Percentiles rank a stretch among this genome's conserved stretches.
Conservation (phyloP, 2,113 vertebrate genomes). For the Trematocara zebra region DNA sequence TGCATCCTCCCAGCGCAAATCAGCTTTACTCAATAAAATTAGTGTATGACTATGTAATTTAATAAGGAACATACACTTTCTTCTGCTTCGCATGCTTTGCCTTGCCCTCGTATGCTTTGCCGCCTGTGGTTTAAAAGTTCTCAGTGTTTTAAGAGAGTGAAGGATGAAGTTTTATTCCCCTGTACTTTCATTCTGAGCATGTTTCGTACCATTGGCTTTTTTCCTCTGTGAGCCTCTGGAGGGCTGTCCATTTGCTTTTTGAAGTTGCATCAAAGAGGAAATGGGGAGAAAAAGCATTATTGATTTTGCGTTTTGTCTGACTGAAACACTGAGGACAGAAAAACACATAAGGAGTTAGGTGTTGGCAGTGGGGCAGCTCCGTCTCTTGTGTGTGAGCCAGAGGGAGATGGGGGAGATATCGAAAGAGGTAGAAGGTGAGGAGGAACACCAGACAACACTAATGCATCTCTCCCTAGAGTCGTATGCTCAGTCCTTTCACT, state of each 20-base stretch:
- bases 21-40: not conserved
- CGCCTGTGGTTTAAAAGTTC: conserved; percentile 53
- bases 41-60: not conserved
- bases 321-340: conserved; percentile 73
- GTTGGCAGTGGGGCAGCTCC: conserved; percentile 43
- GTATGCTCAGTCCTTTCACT: conserved; percentile 5
- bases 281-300: conserved; percentile 75
- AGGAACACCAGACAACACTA: conserved; percentile 41
- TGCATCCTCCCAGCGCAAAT: not conserved
- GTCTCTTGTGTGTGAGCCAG: conserved; percentile 40
- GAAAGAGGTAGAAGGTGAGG: conserved; percentile 33
- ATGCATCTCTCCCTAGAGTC: conserved; percentile 35
- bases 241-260: conserved; percentile 75
- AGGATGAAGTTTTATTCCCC: conserved; percentile 41
- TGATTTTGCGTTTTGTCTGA: conserved; percentile 82
- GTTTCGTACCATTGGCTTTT: conserved; percentile 52
- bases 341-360: conserved; percentile 64
- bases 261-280: conserved; percentile 81
- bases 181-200: conserved; percentile 53
- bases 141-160: conserved; percentile 43
- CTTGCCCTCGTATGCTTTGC: not conserved
- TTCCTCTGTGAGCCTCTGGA: conserved; percentile 62
- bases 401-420: conserved; percentile 3
- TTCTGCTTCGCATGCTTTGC: not conserved
- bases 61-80: not conserved